A percentile compares a stretch with the other conserved stretches of the same genome.
phyloP scores from a whole-genome alignment of 2,113 vertebrate genomes.

The Sylvilagus bachmani region DNA sequence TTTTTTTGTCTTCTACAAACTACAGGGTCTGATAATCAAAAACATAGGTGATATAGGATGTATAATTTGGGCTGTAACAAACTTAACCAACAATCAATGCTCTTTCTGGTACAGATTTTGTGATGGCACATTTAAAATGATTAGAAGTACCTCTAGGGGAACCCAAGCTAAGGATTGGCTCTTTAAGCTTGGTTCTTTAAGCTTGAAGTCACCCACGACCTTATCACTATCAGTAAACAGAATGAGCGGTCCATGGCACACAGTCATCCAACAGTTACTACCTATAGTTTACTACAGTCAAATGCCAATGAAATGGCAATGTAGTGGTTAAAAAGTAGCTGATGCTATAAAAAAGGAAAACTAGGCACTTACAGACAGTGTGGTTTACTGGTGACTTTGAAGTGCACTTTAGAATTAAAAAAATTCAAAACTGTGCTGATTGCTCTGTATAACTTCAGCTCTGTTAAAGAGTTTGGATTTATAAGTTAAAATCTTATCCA shows the following conservation, averaged over 20 bases:
- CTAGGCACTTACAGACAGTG: not conserved
- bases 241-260: not conserved
- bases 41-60: not conserved
- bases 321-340: not conserved
- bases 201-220: not conserved
- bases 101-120: not conserved
- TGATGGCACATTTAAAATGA: not conserved
- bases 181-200: not conserved
- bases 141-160: not conserved
- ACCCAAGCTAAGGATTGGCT: not conserved
- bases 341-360: not conserved
- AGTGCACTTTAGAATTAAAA: not conserved
- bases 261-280: not conserved
- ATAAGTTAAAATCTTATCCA: not conserved
- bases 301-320: not conserved
- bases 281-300: not conserved
- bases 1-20: not conserved
- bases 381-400: not conserved
- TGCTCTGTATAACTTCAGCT: not conserved
- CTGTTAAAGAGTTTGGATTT: not conserved
- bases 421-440: not conserved
- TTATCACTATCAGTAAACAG: not conserved
- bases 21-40: not conserved
- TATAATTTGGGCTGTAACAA: not conserved
- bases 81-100: not conserved